Percentiles rank a stretch among this genome's conserved stretches.
These are phyloP conservation scores for Apodemus agrarius DNA, from an alignment of 2,797 vertebrate genomes.

Conservation along the genomic window DNA sequence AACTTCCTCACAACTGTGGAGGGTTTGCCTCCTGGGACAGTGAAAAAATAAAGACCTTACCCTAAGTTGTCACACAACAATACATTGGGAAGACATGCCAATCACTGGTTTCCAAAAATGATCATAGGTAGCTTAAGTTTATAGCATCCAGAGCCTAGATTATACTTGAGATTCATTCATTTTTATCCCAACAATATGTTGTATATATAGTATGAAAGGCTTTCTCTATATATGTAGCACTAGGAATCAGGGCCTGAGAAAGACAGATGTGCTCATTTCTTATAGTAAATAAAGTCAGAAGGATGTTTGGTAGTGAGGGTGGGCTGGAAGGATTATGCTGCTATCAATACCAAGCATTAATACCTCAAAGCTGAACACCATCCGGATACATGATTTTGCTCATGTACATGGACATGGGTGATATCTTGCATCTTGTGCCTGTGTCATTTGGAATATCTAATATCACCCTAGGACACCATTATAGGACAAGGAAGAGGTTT, in stretches of 20 bases:
- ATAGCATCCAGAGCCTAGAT: neutral
- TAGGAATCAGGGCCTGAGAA: neutral
- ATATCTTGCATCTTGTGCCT: neutral
- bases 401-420: neutral
- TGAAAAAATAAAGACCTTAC: constrained; percentile 4
- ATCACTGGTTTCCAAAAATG: neutral
- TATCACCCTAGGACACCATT: neutral
- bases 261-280: neutral
- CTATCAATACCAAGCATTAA: neutral
- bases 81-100: neutral
- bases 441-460: neutral
- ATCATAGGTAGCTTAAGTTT: neutral
- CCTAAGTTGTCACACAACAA: neutral
- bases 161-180: neutral
- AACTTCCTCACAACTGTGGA: neutral
- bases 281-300: neutral
- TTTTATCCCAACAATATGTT: neutral
- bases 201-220: neutral
- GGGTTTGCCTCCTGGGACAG: neutral
- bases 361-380: neutral
- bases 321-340: neutral
- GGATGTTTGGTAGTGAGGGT: neutral
- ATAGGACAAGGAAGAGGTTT: neutral
- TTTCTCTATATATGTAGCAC: neutral
- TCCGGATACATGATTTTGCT: neutral